These are phyloP conservation scores for Pipistrellus nathusii DNA, from an alignment of 2,797 vertebrate species.

Conservation along the genomic window DNA sequence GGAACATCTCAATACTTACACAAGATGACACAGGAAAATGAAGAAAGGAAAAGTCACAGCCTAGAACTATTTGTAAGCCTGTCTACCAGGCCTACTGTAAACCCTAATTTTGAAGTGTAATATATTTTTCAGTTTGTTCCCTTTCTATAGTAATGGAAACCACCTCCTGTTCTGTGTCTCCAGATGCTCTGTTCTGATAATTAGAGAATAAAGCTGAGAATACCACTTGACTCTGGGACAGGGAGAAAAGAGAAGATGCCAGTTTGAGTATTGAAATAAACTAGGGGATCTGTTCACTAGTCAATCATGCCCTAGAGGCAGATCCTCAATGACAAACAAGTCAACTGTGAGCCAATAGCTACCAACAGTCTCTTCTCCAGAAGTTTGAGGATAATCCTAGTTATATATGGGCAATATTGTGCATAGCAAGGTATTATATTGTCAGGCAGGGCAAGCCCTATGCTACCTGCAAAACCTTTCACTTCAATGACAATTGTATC, in stretches of 20 bases:
- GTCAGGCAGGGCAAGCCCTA: background rate
- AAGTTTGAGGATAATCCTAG: background rate
- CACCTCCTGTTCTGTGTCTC: background rate
- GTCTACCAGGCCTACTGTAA: background rate
- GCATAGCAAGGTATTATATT: background rate
- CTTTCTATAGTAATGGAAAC: slow-evolving; percentile 46
- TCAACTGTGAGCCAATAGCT: background rate
- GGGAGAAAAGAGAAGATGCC: slow-evolving; percentile 4
- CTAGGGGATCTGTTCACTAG: background rate
- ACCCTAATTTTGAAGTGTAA: slow-evolving; percentile 28
- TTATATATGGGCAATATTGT: background rate
- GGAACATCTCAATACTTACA: background rate
- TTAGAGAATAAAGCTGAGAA: slow-evolving; percentile 28
- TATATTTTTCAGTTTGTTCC: background rate
- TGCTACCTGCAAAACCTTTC: background rate
- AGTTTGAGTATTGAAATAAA: slow-evolving; percentile 42
- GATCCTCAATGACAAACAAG: background rate
- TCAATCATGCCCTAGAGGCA: background rate
- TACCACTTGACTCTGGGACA: background rate
- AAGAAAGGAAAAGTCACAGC: background rate
- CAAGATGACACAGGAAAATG: background rate
- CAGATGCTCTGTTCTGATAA: background rate
- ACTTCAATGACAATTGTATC: background rate
- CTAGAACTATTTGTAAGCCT: background rate
- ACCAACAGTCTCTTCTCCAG: background rate